phyloP scores from a whole-genome alignment of 2,797 vertebrate genomes.

The Sebastolobus alascanus region DNA sequence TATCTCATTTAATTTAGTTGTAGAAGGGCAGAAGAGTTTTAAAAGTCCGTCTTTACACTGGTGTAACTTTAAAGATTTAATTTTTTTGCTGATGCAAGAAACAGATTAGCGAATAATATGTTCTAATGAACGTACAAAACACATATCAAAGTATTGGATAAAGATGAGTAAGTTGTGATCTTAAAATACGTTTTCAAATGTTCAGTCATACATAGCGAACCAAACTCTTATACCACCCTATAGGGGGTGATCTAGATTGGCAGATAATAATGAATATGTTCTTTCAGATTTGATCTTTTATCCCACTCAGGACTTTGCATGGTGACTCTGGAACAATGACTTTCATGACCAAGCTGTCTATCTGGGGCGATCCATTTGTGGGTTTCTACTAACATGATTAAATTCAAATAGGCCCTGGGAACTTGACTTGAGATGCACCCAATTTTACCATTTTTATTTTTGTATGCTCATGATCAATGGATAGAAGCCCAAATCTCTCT shows the following conservation, averaged over 20 bases:
- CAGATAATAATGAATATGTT: not conserved
- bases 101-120: not conserved
- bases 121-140: not conserved
- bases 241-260: not conserved
- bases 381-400: constrained; percentile 7
- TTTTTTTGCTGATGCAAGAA: not conserved
- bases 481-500: constrained; percentile 11
- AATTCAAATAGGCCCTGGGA: constrained; percentile 9
- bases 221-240: not conserved
- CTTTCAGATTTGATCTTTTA: not conserved
- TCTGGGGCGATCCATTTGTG: constrained; percentile 3
- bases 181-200: constrained; percentile 11
- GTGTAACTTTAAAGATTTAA: not conserved
- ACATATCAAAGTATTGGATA: not conserved
- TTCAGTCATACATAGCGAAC: not conserved
- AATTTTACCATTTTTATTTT: constrained; percentile 3
- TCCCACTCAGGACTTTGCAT: not conserved
- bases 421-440: not conserved
- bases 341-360: constrained; percentile 7
- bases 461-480: not conserved
- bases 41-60: not conserved
- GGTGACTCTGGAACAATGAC: not conserved
- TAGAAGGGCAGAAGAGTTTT: not conserved
- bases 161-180: not conserved
- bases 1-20: not conserved